Conservation (phyloP, 2,113 vertebrate species). For the Salvelinus sp. region DNA sequence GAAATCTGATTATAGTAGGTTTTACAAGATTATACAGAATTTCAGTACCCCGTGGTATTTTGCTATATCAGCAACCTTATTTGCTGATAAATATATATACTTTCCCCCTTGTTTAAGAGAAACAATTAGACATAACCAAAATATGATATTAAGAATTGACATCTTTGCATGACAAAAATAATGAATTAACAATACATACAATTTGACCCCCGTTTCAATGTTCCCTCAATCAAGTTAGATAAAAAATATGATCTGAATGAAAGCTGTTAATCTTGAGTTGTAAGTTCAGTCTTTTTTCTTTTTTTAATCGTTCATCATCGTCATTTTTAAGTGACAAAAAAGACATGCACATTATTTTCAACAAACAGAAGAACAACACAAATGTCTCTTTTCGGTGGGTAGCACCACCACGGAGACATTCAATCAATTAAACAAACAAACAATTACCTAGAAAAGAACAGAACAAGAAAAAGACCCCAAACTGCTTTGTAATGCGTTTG, state of each 20-base stretch:
- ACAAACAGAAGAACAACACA: conserved; percentile 79
- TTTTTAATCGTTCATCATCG: conserved; percentile 46
- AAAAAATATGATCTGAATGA: conserved; percentile 59
- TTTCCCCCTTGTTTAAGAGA: conserved; percentile 79
- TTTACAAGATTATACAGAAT: conserved; percentile 84
- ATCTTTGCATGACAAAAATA: conserved; percentile 81
- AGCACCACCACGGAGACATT: conserved; percentile 58
- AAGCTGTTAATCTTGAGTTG: conserved; percentile 85
- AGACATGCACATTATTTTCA: conserved; percentile 88
- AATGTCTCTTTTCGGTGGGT: conserved; percentile 74
- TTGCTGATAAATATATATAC: conserved; percentile 60
- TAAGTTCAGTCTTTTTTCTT: conserved; percentile 65
- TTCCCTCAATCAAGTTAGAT: conserved; percentile 58
- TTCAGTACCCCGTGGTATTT: conserved; percentile 91
- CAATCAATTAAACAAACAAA: conserved; percentile 3
- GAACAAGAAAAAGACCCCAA: conserved; percentile 28
- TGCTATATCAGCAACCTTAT: conserved; percentile 82
- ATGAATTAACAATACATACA: conserved; percentile 59
- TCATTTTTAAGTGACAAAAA: conserved; percentile 66
- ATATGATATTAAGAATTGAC: conserved; percentile 89
- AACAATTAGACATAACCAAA: conserved; percentile 89
- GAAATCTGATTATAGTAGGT: conserved; percentile 83
- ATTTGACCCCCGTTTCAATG: conserved; percentile 39
- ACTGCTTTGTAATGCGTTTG: conserved; percentile 56
- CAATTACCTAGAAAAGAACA: conserved; percentile 10